These are phyloP conservation scores for Tetrapedia diversipes DNA, from an alignment of 2,888 invertebrate species.

Conservation along the genomic window DNA sequence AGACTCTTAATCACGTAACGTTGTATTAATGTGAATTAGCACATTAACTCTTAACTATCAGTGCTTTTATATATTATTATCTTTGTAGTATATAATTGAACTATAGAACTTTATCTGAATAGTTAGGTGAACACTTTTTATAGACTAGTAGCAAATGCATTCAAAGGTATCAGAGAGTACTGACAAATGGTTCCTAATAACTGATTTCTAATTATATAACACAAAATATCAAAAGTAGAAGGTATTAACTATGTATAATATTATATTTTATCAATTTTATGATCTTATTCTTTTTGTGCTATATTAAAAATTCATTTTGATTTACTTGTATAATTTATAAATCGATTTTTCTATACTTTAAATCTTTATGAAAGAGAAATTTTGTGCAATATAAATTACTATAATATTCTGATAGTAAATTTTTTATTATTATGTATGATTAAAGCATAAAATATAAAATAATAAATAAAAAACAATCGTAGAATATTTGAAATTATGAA, in stretches of 20 bases:
- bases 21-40: slow-evolving; percentile 60
- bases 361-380: slow-evolving; percentile 46
- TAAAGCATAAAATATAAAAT: slow-evolving; percentile 34
- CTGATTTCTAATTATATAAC: slow-evolving; percentile 42
- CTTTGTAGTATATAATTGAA: slow-evolving; percentile 55
- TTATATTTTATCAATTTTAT: slow-evolving; percentile 30
- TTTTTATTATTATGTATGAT: slow-evolving; percentile 23
- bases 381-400: slow-evolving; percentile 59
- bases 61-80: slow-evolving; percentile 66
- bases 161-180: slow-evolving; percentile 59
- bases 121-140: slow-evolving; percentile 68
- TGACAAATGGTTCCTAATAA: slow-evolving; percentile 43
- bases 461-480: slow-evolving; percentile 47
- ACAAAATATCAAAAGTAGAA: slow-evolving; percentile 54
- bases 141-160: slow-evolving; percentile 68
- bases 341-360: slow-evolving; percentile 40
- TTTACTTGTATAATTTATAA: slow-evolving; percentile 39
- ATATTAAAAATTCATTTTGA: slow-evolving; percentile 49
- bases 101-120: slow-evolving; percentile 63
- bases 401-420: slow-evolving; percentile 41
- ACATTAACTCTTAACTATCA: slow-evolving; percentile 65
- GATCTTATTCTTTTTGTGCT: slow-evolving; percentile 47
- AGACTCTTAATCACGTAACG: slow-evolving; percentile 66
- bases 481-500: slow-evolving; percentile 31
- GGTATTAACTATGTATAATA: slow-evolving; percentile 27